Percentiles rank a stretch among this genome's conserved stretches.
Conservation (phyloP, 2,888 invertebrate genomes). For the Helleia helle region DNA sequence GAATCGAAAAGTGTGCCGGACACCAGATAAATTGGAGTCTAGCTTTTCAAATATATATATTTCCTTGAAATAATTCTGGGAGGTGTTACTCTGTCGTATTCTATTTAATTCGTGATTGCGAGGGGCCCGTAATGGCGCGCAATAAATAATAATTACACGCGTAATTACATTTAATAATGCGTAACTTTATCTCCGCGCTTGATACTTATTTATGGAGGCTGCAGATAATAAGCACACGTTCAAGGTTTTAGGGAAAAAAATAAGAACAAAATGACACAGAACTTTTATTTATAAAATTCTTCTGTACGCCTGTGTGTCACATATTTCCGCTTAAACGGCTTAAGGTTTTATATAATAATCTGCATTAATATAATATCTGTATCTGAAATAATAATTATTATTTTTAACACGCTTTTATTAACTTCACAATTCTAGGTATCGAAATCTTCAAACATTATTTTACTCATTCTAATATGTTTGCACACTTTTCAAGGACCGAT, state of each 20-base stretch:
- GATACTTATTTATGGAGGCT: constrained; percentile 3
- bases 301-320: not conserved
- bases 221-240: too few species aligned
- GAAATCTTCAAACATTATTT: too few species aligned
- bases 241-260: not conserved
- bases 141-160: constrained; percentile 31
- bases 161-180: constrained; percentile 23
- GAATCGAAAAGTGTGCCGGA: too few species aligned
- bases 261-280: not conserved
- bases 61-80: not conserved
- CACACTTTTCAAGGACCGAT: too few species aligned
- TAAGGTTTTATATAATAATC: too few species aligned
- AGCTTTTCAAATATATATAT: too few species aligned
- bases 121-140: constrained; percentile 20
- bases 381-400: too few species aligned
- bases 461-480: too few species aligned
- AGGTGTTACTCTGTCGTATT: constrained; percentile 11
- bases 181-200: constrained; percentile 16
- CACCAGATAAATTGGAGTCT: too few species aligned
- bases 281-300: not conserved
- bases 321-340: not conserved
- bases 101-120: constrained; percentile 14
- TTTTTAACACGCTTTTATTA: too few species aligned
- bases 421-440: too few species aligned
- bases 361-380: too few species aligned